Evolutionary conservation across 2,113 vertebrate genomes (phyloP), one percentile per base, ranked within the genome.

Genomic region (Malurus elegans): DNA sequence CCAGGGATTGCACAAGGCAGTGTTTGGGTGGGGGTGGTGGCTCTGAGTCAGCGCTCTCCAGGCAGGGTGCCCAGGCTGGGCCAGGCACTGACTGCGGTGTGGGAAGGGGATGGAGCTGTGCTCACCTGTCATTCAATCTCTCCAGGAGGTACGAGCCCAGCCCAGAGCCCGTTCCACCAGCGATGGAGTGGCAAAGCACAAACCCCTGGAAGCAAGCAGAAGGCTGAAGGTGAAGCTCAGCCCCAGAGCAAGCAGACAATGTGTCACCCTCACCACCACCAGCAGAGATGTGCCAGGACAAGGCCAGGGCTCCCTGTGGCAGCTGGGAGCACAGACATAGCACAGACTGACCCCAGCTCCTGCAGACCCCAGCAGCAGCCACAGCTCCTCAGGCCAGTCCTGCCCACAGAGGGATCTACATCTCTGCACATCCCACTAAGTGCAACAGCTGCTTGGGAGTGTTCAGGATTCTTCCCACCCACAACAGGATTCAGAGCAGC

Each of bases 121-220:
- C 95, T 92, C 85, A 99, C 99, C 99, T 99, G 98, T 99, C 99
- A 61, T 99, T 99, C 86, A 99, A 98, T n/a, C 98, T 98, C 95
- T 99, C 99, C 95, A 99, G 96, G 31, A 99, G 98, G 81, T 99
- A 99, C 0, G 99, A 99, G 64, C 99, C 99, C 91, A 99, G 97
- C 42, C 99, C 99, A 0, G 99, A 99, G 57, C 99, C 99, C 2
- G 99, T 99, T 21, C 99, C 99, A 40, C 99, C 99, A 15, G 99
- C 99, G 2, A 99, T 99, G 76, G 99, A 99, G 93, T 99, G 99
- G 96, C 99, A 99, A 69, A 99, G 98, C 79, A 99, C 99, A 74
- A 99, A 99, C 7, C 99, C 99, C 99, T 99, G 62, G 70, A 76
- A 92, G 64, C 82, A 88, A 93, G 82, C 67, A 90, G 82, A 86